Conservation (phyloP, 2,797 vertebrate genomes). For the Bufotes viridis region DNA sequence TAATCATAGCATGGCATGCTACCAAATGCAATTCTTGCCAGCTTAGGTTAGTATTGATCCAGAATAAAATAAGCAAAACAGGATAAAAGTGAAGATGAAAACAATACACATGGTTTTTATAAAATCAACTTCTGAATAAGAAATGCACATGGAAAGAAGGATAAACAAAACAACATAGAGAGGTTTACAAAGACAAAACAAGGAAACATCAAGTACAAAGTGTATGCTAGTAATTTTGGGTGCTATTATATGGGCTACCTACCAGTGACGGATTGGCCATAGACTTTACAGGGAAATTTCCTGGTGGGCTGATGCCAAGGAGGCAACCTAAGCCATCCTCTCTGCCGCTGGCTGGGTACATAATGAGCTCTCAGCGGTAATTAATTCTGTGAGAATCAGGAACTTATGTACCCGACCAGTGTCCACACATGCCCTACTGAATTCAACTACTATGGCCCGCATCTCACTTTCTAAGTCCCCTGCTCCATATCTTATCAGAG, state of each 20-base stretch:
- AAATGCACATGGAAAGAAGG: background rate
- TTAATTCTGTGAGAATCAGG: too few relatives aligned
- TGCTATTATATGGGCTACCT: background rate
- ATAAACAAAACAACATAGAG: constrained; percentile 2
- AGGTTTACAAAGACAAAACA: background rate
- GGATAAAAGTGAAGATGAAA: constrained; percentile 6
- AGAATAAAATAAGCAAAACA: constrained; percentile 3
- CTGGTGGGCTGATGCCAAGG: too few relatives aligned
- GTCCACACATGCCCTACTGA: too few relatives aligned
- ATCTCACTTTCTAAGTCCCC: too few relatives aligned
- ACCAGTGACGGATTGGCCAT: too few relatives aligned
- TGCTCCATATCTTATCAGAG: too few relatives aligned
- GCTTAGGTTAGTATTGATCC: constrained; percentile 21
- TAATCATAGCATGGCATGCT: constrained; percentile 43
- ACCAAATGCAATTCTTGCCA: constrained; percentile 33
- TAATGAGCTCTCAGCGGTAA: too few relatives aligned
- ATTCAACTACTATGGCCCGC: too few relatives aligned
- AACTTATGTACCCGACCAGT: too few relatives aligned
- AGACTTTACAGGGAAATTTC: too few relatives aligned
- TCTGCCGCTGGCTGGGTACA: too few relatives aligned
- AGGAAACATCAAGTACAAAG: background rate
- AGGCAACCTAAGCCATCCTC: too few relatives aligned
- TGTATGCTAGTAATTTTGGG: background rate
- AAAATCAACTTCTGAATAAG: constrained; percentile 3
- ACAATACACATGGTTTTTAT: constrained; percentile 17